phyloP scores from a whole-genome alignment of 2,888 invertebrate genomes.

The Deroplatys truncata region DNA sequence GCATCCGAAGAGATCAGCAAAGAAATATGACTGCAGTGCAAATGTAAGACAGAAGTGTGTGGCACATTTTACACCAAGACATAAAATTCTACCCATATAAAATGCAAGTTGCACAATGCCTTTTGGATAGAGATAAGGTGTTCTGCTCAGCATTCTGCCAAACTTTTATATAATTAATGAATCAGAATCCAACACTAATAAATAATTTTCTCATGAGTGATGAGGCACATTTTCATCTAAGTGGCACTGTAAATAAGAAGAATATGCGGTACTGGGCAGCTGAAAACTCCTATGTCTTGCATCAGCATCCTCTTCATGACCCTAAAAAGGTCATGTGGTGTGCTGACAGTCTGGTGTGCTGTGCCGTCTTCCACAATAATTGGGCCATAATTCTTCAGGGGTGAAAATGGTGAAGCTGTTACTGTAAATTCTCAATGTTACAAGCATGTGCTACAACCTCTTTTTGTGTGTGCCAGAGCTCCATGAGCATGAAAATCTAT shows the following conservation, averaged over 20 bases:
- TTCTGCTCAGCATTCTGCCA: neutral
- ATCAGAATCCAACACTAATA: slow-evolving; percentile 95
- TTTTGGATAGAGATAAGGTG: neutral
- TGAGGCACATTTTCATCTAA: neutral
- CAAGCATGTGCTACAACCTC: neutral
- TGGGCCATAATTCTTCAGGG: slow-evolving; percentile 27
- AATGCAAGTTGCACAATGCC: neutral
- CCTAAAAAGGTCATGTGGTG: too few relatives aligned
- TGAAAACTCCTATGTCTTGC: slow-evolving; percentile 32
- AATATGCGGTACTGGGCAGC: slow-evolving; percentile 43
- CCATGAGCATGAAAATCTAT: too few relatives aligned
- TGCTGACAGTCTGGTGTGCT: slow-evolving; percentile 35
- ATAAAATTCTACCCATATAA: neutral
- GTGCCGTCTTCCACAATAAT: slow-evolving; percentile 19
- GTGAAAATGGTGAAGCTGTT: too few relatives aligned
- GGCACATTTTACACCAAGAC: slow-evolving; percentile 42
- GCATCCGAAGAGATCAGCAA: neutral
- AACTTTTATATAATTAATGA: slow-evolving; percentile 45
- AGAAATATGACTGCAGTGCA: neutral
- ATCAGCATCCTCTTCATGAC: slow-evolving; percentile 34
- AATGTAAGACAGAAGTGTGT: neutral
- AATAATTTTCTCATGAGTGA: slow-evolving; percentile 47
- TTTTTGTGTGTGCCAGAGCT: too few relatives aligned
- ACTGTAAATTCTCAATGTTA: too few relatives aligned
- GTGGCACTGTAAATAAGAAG: too few relatives aligned